phyloP scores from a whole-genome alignment of 2,797 vertebrate genomes.

The Gambelia wislizenii region DNA sequence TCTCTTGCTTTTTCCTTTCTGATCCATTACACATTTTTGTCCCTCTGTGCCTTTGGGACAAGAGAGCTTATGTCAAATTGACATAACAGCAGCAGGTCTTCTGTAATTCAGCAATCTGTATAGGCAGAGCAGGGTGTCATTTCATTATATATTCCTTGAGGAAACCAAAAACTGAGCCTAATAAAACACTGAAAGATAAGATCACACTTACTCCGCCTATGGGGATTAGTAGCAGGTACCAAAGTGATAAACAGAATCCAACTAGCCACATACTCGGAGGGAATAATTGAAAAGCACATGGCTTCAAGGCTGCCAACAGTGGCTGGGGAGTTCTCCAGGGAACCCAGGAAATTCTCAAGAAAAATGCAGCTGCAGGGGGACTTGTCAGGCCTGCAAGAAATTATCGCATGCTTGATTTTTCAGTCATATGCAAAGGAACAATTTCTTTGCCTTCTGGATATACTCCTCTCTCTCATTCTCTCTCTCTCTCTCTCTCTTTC shows the following conservation, averaged over 20 bases:
- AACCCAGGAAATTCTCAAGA: background rate
- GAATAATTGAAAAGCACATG: background rate
- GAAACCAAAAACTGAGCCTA: background rate
- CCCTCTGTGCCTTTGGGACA: constrained; percentile 17
- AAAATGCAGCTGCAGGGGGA: background rate
- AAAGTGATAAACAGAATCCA: constrained; percentile 40
- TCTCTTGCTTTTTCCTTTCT: background rate
- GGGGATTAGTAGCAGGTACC: constrained; percentile 29
- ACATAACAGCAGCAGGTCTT: background rate
- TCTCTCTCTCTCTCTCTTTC: background rate
- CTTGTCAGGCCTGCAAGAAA: background rate
- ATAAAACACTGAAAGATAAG: constrained; percentile 12
- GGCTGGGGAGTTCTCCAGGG: background rate
- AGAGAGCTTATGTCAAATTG: constrained; percentile 20
- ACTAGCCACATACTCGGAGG: background rate
- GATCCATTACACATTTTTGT: constrained; percentile 23
- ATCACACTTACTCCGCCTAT: background rate
- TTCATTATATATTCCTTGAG: constrained; percentile 42
- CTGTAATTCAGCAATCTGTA: background rate
- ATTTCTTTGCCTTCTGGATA: background rate
- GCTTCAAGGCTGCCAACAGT: background rate
- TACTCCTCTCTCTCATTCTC: background rate
- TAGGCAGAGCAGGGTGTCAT: constrained; percentile 32
- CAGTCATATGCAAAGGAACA: background rate
- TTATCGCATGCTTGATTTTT: background rate